Evolutionary conservation across 2,888 invertebrate genomes (phyloP), one percentile per base, ranked within the genome.

Genomic region (Chrysolina oricalcia): DNA sequence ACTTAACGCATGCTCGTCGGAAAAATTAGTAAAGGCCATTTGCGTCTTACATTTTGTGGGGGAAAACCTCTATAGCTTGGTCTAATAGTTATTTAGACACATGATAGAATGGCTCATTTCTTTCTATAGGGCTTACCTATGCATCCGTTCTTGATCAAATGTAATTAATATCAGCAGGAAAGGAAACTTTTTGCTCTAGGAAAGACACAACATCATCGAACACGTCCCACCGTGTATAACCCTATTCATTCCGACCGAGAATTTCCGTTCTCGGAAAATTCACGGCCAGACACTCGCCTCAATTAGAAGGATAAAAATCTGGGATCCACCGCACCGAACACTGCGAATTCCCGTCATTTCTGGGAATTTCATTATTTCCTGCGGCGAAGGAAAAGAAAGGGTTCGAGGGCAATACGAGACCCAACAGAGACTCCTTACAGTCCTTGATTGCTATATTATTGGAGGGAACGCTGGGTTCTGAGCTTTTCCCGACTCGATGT

Each of bases 401-500:
- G 84, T 85, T 85, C 81, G 81, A 81, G 82, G 83, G 81, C 81
- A 82, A 80, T 80, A 78, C 81, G 75, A 72, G 71, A 72, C 67
- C 66, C 73, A 72, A 80, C 80, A 79, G 81, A 84, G 84, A 85
- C 84, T 85, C 84, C 84, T 78, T 78, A 74, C 80, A 79, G 81
- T 80, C 81, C 82, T 82, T 84, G 85, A 85, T 86, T 86, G 85
- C 85, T 84, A 85, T 85, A 86, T 86, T 85, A 85, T 86, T 85
- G 84, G 81, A 81, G 81, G 82, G 83, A 83, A 83, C 83, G n/a
- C 65, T 59, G 68, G 53, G 40, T 68, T 68, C 53, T 53, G 13
- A 68, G 68, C 56, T 53, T 68, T 35, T 13, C 40, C 35, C 35
- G 68, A 53, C 35, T 68, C 56, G 53, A 53, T 50, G 53, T 68